Percentiles rank a stretch among this genome's conserved stretches.
phyloP scores from a whole-genome alignment of 2,888 invertebrate genomes.

The Spodoptera littoralis region DNA sequence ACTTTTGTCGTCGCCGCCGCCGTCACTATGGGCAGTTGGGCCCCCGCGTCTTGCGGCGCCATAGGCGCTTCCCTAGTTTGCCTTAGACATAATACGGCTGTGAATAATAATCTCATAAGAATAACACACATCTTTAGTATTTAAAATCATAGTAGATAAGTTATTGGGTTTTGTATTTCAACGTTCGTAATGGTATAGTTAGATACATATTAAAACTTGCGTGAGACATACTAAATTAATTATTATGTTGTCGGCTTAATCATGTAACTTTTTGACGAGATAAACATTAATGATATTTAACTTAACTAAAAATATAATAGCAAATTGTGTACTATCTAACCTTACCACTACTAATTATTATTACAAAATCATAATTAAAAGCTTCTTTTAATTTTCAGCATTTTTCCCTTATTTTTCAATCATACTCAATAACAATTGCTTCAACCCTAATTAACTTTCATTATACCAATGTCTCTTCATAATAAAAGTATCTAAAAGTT shows the following conservation, averaged over 20 bases:
- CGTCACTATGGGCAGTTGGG: too few relatives aligned
- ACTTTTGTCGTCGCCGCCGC: too few relatives aligned
- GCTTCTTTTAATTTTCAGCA: conserved; percentile 32
- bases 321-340: background rate
- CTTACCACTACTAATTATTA: conserved; percentile 10
- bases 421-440: conserved; percentile 39
- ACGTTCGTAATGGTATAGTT: conserved; percentile 19
- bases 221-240: too few relatives aligned
- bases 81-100: too few relatives aligned
- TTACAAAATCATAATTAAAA: conserved; percentile 4
- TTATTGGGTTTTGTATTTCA: too few relatives aligned
- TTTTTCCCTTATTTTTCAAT: conserved; percentile 17
- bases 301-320: background rate
- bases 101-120: too few relatives aligned
- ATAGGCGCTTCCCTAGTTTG: too few relatives aligned
- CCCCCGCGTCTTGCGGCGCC: too few relatives aligned
- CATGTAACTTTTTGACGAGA: too few relatives aligned
- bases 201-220: background rate
- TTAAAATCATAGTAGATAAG: too few relatives aligned
- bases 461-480: background rate
- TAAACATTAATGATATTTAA: background rate
- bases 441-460: conserved; percentile 17
- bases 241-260: too few relatives aligned
- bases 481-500: background rate
- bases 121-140: too few relatives aligned